Evolutionary conservation across 2,888 invertebrate species (phyloP).

Genomic region (Machimus rusticus): DNA sequence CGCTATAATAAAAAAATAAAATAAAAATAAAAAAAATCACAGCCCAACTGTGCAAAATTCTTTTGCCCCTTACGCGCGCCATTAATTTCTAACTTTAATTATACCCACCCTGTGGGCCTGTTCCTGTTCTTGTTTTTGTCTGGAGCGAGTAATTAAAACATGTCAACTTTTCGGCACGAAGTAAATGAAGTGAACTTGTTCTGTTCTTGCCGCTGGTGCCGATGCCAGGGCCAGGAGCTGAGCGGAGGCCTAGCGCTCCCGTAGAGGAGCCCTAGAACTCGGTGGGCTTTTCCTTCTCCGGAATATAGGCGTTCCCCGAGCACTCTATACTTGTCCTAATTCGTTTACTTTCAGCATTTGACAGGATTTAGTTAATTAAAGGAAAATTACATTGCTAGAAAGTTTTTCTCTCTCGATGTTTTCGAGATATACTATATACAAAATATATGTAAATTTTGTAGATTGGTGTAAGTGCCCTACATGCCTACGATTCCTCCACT

Average conservation of each 20-base stretch:
- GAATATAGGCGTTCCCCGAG: background rate
- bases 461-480: background rate
- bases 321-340: constrained; percentile 14
- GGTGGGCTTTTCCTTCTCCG: background rate
- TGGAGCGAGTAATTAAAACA: constrained; percentile 20
- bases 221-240: background rate
- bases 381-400: constrained; percentile 15
- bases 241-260: background rate
- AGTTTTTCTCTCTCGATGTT: constrained; percentile 13
- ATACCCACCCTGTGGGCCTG: background rate
- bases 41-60: background rate
- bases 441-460: background rate
- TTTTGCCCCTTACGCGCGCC: background rate
- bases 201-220: background rate
- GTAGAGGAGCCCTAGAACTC: background rate
- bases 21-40: background rate
- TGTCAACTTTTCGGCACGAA: constrained; percentile 15
- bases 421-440: background rate
- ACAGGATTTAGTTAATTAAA: constrained; percentile 28
- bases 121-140: constrained; percentile 2
- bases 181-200: constrained; percentile 4
- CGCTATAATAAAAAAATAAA: background rate
- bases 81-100: background rate
- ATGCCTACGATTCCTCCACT: background rate
- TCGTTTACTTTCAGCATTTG: constrained; percentile 18